Evolutionary conservation across 2,888 invertebrate species (phyloP), one percentile per base, ranked within the genome.

Genomic region (Athalia circularis): DNA sequence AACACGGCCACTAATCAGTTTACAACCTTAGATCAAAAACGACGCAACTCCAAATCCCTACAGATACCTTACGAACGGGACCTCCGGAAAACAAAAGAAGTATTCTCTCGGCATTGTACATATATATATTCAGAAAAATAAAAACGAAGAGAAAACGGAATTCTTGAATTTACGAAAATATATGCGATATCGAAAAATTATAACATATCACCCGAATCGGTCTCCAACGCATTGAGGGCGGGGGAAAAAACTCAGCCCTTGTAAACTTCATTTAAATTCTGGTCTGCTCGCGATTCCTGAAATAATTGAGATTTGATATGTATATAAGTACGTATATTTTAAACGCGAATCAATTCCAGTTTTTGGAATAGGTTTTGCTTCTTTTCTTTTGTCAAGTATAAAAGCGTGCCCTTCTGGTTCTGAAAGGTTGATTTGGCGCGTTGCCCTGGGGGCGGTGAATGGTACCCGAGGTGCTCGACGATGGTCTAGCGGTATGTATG

Each of bases 1-100:
- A 83, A 83, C 80, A 80, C 79, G 77, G 79, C 77, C 80, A 82
- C 79, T 80, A 81, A 84, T 84, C 80, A 82, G 80, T 81, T 68
- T 78, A 74, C 52, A 8, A 52, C 59, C 9, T 11, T 7, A 43
- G 67, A 52, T 15, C 52, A 5, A 54, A n/a, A 68, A 15, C 29
- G 68, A 15, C 68, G 6, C 4, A 68, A 68, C 50, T 68, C 68
- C 68, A 52, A 52, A 29, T 3, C 6, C 4, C 5, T n/a, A 11
- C 29, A n/a, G 11, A 3, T 5, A 8, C 54, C 0, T 7, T 5
- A 11, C 9, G 8, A 5, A n/a, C n/a, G 6, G 4, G 48, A 6
- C 15, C 13, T 65, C 45, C 5, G n/a, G 8, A 4, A 29, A 64
- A 3, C n/a, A 45, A 11, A 64, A 64, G 3, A 43, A 4, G 54